Percentiles rank a stretch among this genome's conserved stretches.
These are phyloP conservation scores for Rhagonycha lutea DNA, from an alignment of 2,888 invertebrate genomes.

Conservation along the genomic window DNA sequence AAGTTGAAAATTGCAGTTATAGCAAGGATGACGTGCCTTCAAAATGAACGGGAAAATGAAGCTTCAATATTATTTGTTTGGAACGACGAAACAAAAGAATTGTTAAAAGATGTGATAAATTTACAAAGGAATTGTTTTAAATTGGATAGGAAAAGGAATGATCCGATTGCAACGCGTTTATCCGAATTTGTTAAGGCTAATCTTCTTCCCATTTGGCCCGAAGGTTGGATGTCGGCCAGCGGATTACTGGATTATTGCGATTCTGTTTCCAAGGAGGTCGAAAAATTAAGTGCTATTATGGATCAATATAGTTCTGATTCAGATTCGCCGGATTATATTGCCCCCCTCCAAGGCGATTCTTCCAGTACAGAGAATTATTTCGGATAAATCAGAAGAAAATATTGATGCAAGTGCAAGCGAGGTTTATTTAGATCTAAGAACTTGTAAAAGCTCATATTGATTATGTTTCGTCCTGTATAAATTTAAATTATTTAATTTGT, in stretches of 20 bases:
- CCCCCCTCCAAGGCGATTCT: neutral
- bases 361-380: neutral
- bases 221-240: neutral
- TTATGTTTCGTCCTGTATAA: no score
- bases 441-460: neutral
- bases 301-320: neutral
- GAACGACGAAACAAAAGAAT: neutral
- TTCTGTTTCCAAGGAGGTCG: neutral
- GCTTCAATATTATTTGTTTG: neutral
- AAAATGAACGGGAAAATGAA: neutral
- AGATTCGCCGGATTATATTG: no score
- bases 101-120: neutral
- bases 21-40: neutral
- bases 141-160: neutral
- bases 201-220: neutral
- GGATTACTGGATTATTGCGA: neutral
- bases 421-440: neutral
- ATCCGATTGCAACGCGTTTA: neutral
- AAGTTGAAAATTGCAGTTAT: neutral
- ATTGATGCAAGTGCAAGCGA: neutral
- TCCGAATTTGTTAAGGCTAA: neutral
- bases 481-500: no score
- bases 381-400: neutral
- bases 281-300: neutral
- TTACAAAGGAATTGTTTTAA: neutral